Evolutionary conservation across 2,888 invertebrate species (phyloP), one percentile per base, ranked within the genome.

Genomic region (Deroplatys truncata): DNA sequence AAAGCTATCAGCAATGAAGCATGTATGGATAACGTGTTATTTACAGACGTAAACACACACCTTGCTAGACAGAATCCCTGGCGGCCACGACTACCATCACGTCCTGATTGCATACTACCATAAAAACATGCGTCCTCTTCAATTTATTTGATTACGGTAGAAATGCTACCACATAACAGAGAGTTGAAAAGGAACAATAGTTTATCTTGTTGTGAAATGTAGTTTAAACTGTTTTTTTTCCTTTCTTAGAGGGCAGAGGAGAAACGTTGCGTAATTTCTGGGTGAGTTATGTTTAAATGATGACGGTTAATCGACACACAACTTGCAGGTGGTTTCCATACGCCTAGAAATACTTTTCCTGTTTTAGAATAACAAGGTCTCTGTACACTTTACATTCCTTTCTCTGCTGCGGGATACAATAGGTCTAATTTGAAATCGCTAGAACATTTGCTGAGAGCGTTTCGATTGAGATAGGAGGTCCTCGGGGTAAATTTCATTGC

Each of bases 11-110:
- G 56, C 56, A 72, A 72, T 72, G 56, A 72, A 72, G 56, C 56
- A 72, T 72, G 56, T 72, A 72, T 72, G 56, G 72, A 82, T 82
- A 89, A 89, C 89, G 56, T 89, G 31, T 89, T 82, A 89, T 89
- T 89, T 89, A 43, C 56, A 31, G 82, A 28, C 28, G 85, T 85
- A 89, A 89, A 89, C 89, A 85, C 72, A 85, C 89, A 89, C 85
- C 85, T 89, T 43, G 56, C 56, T 72, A 72, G 56, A 83, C 82
- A 13, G 82, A 35, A 83, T 87, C 35, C 35, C 8, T 83, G 56
- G 56, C 56, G 56, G 56, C 56, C 56, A 72, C 25, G 28, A 83
- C 87, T 82, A 29, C 87, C 83, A 82, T 28, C 82, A 82, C 43
- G 43, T 43, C 29, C 83, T 31, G 31, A 29, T 25, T 29, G 35